Percentiles rank a stretch among this genome's conserved stretches.
phyloP scores from a whole-genome alignment of 92 coral and sea anemone genomes.

The Galaxea fascicularis region DNA sequence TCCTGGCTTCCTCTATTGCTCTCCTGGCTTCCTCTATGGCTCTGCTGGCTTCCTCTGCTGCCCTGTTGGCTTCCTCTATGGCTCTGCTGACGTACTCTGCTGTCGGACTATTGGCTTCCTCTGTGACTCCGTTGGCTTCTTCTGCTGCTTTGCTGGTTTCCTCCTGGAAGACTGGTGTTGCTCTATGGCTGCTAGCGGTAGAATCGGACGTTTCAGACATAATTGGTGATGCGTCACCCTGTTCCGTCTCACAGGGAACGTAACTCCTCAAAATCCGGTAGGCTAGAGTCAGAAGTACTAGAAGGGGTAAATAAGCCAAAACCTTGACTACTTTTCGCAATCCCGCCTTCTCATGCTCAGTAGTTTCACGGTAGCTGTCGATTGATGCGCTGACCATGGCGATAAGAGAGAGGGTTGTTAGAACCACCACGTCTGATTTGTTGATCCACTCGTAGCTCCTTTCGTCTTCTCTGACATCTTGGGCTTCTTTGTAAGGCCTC shows the following conservation, averaged over 20 bases:
- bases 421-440: constrained; percentile 78
- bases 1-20: neutral
- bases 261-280: constrained; percentile 23
- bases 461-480: constrained; percentile 38
- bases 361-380: constrained; percentile 31
- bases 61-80: no score
- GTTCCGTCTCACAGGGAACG: neutral
- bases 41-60: neutral
- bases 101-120: no score
- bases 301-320: constrained; percentile 75
- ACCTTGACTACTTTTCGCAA: constrained; percentile 32
- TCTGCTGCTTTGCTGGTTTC: neutral
- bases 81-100: no score
- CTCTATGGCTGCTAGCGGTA: neutral
- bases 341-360: neutral
- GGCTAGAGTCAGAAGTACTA: constrained; percentile 43
- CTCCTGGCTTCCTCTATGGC: no score
- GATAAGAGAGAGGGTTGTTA: constrained; percentile 79
- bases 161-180: neutral
- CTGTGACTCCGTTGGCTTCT: neutral
- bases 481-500: constrained; percentile 80
- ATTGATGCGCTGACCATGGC: constrained; percentile 69
- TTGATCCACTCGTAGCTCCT: constrained; percentile 78
- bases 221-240: neutral
- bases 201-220: constrained; percentile 12